A percentile compares a stretch with the other conserved stretches of the same genome.
These are phyloP conservation scores for Galbula dea DNA, from an alignment of 2,113 vertebrate genomes.

Conservation along the genomic window DNA sequence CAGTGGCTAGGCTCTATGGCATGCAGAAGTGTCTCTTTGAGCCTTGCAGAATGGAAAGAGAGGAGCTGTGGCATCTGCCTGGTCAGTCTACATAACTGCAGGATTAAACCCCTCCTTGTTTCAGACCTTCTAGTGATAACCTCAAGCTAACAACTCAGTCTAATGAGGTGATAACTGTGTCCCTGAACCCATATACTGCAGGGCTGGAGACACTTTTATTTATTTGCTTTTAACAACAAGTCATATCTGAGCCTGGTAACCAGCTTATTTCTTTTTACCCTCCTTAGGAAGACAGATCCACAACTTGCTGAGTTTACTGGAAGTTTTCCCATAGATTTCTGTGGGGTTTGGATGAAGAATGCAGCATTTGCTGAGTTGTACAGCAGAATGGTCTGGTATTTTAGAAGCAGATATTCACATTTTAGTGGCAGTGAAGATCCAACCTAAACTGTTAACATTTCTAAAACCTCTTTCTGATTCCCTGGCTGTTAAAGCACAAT, in stretches of 20 bases:
- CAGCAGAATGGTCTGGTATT: background rate
- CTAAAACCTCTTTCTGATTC: background rate
- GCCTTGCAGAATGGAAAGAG: background rate
- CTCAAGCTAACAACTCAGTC: background rate
- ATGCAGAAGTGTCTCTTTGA: background rate
- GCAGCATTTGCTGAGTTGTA: background rate
- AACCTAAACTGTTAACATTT: background rate
- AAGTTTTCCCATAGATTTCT: background rate
- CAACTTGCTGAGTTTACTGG: background rate
- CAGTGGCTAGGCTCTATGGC: background rate
- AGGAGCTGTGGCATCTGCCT: background rate
- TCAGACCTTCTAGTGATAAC: background rate
- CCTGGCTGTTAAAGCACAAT: background rate
- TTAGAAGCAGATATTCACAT: background rate
- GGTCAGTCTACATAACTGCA: background rate
- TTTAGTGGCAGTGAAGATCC: background rate
- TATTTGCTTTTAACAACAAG: background rate
- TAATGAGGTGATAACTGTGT: background rate
- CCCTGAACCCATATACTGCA: background rate
- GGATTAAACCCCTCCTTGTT: background rate
- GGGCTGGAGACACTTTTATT: background rate
- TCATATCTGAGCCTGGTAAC: background rate
- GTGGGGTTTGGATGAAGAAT: background rate
- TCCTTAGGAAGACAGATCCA: background rate
- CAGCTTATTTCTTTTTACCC: background rate